Conservation (phyloP, 2,797 vertebrate species). For the Coccyzus lansbergi region DNA sequence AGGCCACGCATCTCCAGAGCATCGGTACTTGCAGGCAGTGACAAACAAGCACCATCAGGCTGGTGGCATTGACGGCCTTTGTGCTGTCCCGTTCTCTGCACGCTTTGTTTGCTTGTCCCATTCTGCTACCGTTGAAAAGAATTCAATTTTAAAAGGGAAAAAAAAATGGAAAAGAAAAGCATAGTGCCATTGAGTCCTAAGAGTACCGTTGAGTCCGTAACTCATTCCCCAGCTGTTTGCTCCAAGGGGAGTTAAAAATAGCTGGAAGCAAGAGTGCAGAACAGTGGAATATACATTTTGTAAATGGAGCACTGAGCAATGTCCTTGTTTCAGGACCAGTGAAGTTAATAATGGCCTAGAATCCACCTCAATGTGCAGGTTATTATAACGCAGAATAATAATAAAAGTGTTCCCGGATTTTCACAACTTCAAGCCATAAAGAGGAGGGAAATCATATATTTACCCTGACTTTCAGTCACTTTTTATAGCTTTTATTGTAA, state of each 20-base stretch:
- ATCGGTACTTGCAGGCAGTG: background rate
- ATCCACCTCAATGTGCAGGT: background rate
- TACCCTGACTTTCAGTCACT: background rate
- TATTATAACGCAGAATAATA: background rate
- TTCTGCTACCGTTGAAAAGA: background rate
- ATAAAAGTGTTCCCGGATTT: constrained; percentile 11
- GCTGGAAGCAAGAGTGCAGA: background rate
- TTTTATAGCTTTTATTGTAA: background rate
- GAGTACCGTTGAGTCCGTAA: background rate
- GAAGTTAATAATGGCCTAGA: constrained; percentile 25
- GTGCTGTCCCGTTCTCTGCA: background rate
- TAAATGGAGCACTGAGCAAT: constrained; percentile 4
- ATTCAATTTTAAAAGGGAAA: background rate
- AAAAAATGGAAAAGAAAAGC: background rate
- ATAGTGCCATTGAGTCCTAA: background rate
- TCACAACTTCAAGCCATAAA: background rate
- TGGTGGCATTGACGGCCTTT: background rate
- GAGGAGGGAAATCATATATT: background rate
- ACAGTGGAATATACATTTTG: background rate
- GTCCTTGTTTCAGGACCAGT: background rate
- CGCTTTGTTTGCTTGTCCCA: background rate
- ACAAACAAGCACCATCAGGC: background rate
- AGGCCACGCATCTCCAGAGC: background rate
- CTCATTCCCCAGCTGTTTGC: background rate
- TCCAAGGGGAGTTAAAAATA: background rate